Conservation (phyloP, 1,140 invertebrate genomes). For the Anoplolepis gracilipes region DNA sequence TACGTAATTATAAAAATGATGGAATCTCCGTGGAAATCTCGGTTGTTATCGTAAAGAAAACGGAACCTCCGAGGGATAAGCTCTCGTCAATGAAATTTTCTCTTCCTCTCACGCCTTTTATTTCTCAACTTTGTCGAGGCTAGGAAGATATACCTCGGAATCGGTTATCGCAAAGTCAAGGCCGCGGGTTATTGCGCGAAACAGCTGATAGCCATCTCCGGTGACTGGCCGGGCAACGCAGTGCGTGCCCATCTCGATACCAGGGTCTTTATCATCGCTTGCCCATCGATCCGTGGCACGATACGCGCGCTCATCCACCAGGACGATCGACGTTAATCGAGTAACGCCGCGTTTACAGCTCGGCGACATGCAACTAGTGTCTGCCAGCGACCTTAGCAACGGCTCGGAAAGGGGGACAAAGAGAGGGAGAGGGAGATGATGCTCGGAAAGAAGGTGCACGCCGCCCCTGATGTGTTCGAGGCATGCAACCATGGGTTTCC, state of each 20-base stretch:
- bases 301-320: conserved; percentile 63
- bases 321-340: conserved; percentile 72
- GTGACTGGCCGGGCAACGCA: conserved; percentile 37
- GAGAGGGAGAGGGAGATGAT: neutral
- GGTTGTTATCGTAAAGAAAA: no score
- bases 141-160: neutral
- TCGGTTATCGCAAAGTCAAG: conserved; percentile 45
- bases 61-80: no score
- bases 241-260: conserved; percentile 44
- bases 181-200: conserved; percentile 53
- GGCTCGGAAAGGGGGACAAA: neutral
- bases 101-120: no score
- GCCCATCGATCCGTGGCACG: conserved; percentile 66
- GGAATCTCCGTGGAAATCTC: no score
- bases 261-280: conserved; percentile 64
- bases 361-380: conserved; percentile 72
- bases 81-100: no score
- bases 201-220: conserved; percentile 50
- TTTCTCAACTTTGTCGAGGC: neutral
- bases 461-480: conserved; percentile 28
- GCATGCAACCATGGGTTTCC: conserved; percentile 35
- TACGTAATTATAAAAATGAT: no score
- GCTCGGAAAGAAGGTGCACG: conserved; percentile 22
- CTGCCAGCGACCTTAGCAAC: conserved; percentile 56
- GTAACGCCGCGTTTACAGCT: conserved; percentile 72